These are phyloP conservation scores for Gorsachius goisagi DNA, from an alignment of 2,113 vertebrate species.

Conservation along the genomic window DNA sequence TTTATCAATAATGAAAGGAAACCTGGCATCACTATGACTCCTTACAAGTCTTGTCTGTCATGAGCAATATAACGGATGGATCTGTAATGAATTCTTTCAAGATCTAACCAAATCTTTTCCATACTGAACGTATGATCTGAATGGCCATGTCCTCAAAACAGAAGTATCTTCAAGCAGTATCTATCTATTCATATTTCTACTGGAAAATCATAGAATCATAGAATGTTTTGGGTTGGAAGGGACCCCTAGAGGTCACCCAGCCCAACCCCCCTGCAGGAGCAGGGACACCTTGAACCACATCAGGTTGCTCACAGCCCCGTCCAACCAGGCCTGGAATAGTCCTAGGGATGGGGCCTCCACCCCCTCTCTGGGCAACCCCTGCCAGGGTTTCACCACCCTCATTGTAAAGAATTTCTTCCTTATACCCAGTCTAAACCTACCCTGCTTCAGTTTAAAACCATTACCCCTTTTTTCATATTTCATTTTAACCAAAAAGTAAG, in stretches of 20 bases:
- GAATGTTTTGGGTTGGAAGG: too few relatives aligned
- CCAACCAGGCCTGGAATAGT: too few relatives aligned
- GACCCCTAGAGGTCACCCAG: too few relatives aligned
- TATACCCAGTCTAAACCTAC: too few relatives aligned
- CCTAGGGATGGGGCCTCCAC: too few relatives aligned
- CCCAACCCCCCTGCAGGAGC: too few relatives aligned
- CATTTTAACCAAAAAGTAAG: neutral
- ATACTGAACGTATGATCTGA: neutral
- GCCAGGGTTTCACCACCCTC: too few relatives aligned
- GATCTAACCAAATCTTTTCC: neutral
- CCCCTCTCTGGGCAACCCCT: too few relatives aligned
- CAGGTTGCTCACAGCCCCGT: too few relatives aligned
- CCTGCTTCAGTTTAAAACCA: too few relatives aligned
- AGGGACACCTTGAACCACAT: too few relatives aligned
- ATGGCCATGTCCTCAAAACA: neutral
- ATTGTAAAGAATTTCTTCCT: too few relatives aligned
- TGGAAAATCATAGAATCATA: neutral
- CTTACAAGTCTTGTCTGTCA: neutral
- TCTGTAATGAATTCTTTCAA: neutral
- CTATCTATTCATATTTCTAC: neutral
- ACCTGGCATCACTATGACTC: neutral
- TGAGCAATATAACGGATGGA: neutral
- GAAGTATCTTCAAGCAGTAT: neutral
- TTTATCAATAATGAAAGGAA: neutral
- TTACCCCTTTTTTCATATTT: neutral